Conservation (phyloP, 2,797 vertebrate species). For the Megalops cyprinoides region DNA sequence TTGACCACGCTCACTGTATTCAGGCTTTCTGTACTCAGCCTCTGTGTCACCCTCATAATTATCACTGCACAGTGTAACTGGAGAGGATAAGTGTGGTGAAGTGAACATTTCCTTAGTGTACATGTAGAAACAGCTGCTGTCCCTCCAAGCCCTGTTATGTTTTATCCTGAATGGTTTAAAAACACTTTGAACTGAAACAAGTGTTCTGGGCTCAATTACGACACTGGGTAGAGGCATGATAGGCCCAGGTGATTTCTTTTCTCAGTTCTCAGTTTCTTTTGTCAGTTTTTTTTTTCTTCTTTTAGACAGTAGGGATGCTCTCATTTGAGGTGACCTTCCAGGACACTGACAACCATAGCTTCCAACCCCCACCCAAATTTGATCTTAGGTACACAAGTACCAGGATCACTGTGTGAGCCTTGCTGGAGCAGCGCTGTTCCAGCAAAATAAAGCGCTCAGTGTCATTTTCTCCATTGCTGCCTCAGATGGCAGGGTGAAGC, state of each 20-base stretch:
- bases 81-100: slow-evolving; percentile 1
- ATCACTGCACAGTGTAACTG: neutral
- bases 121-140: neutral
- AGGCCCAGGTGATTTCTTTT: neutral
- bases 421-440: neutral
- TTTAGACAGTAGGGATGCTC: too few relatives aligned
- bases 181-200: too few relatives aligned
- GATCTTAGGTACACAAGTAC: too few relatives aligned
- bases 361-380: too few relatives aligned
- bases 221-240: neutral
- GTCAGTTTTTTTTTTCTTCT: neutral
- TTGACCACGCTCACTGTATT: too few relatives aligned
- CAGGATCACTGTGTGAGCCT: too few relatives aligned
- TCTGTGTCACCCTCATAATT: neutral
- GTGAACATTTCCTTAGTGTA: slow-evolving; percentile 33
- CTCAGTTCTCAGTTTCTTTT: neutral
- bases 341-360: too few relatives aligned
- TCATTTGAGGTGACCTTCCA: too few relatives aligned
- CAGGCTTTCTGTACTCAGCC: neutral
- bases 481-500: neutral
- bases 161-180: too few relatives aligned
- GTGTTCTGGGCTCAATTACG: neutral
- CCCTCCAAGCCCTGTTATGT: neutral
- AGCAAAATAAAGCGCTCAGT: neutral
- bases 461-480: neutral